phyloP scores from a whole-genome alignment of 2,797 vertebrate species.

The Diceros bicornis region DNA sequence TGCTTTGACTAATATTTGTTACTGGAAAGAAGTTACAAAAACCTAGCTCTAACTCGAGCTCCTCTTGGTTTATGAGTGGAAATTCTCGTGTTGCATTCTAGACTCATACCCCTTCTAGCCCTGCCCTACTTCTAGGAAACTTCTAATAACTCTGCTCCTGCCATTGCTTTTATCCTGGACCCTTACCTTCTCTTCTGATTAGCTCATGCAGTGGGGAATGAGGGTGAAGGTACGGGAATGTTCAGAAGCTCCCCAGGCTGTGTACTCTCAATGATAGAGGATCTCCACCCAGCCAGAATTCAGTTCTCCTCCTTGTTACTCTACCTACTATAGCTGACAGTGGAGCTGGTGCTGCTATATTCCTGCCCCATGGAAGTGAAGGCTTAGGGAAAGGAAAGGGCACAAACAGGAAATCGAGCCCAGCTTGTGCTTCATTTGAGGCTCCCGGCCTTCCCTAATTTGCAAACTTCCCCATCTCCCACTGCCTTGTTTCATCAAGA shows the following conservation, averaged over 20 bases:
- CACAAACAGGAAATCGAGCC: neutral
- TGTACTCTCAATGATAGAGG: neutral
- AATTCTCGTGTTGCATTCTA: neutral
- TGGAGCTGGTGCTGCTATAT: neutral
- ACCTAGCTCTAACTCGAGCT: neutral
- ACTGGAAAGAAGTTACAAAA: neutral
- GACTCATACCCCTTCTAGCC: neutral
- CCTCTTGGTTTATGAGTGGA: neutral
- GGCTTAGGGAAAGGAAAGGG: neutral
- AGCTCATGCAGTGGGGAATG: neutral
- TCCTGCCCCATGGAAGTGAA: neutral
- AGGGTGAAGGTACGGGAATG: neutral
- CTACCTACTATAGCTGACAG: neutral
- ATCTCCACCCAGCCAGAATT: neutral
- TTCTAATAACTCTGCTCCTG: neutral
- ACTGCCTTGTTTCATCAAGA: neutral
- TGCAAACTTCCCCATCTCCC: neutral
- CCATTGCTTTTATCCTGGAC: neutral
- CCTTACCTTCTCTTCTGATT: neutral
- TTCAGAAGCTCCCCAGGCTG: neutral
- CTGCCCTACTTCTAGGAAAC: neutral
- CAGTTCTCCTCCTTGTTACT: neutral
- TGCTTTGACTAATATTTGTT: conserved; percentile 22
- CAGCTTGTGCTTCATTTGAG: neutral
- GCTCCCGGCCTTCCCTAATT: neutral